phyloP scores from a whole-genome alignment of 2,888 invertebrate species.

The Lamellibrachia satsuma region DNA sequence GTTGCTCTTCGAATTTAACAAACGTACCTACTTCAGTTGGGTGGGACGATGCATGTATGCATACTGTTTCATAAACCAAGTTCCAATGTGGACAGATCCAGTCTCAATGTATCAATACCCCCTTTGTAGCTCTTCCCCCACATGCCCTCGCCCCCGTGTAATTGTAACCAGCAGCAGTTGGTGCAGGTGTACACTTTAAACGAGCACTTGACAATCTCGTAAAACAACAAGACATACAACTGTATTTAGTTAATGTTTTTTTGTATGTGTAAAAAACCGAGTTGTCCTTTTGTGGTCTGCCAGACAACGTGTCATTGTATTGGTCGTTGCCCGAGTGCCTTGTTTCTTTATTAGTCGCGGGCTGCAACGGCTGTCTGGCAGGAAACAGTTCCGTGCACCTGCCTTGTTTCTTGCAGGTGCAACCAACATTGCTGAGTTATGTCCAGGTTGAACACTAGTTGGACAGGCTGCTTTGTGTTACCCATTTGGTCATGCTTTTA shows the following conservation, averaged over 20 bases:
- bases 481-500: neutral
- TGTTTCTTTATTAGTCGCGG: neutral
- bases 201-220: constrained; percentile 9
- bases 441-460: neutral
- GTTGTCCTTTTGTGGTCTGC: neutral
- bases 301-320: neutral
- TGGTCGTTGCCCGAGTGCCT: neutral
- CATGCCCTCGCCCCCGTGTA: neutral
- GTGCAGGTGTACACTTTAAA: neutral
- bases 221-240: constrained; percentile 1
- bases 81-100: neutral
- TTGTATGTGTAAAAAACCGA: neutral
- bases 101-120: neutral
- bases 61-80: neutral
- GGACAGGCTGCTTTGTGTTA: neutral
- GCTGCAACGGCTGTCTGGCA: neutral
- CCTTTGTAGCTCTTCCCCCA: neutral
- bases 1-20: neutral
- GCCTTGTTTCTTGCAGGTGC: neutral
- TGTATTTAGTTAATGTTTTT: neutral
- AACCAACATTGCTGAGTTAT: neutral
- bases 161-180: neutral
- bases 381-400: neutral
- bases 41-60: neutral
- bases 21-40: neutral